Base-by-base conservation (phyloP, 2,797 vertebrate genomes). In the Sparus aurata region DNA sequence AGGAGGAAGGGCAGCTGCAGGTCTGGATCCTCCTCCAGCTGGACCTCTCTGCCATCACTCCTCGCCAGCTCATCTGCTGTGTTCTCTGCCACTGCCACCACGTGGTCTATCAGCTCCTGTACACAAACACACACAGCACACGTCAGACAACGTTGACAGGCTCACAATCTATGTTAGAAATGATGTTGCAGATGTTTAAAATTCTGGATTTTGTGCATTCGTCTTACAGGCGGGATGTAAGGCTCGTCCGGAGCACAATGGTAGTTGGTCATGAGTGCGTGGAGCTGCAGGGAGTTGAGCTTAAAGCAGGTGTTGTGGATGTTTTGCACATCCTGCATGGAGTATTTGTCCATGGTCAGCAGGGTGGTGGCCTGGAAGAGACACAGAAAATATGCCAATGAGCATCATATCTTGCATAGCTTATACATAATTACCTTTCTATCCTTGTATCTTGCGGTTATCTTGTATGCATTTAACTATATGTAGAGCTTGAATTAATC, bases 291-390 rank as follows among this genome's bases (percentile, higher is more conserved):
- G 2, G 98, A 99, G 92, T 99, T 99, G 85, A 99, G 93, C 89
- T 99, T 99, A 91, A 99, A 99, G 95, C 98, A 99, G 80, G 98
- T 98, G 91, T 97, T 99, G 85, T 97, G 98, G 90, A 99, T 98
- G 89, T 95, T 97, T 83, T 97, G 96, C 73, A 97, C 96, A 54
- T 99, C 98, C 69, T 98, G 96, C 88, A 96, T 95, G 22, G 97
- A 97, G 34, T 99, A 99, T 73, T 99, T 99, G 82, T 99, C 98
- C 98, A 99, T 99, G 17, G 98, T 99, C 73, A 99, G 97, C 82
- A 99, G 91, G 4, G 98, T 99, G 53, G 98, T 99, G 68, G 98
- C 98, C 98, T 99, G 74, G 41, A 80, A 27, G 49, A 66, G 2
- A 83, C 65, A 54, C 9, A 12, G 61, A 11, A 22, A 57, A 10